phyloP scores from a whole-genome alignment of 2,888 invertebrate species.

The Idaea biselata region DNA sequence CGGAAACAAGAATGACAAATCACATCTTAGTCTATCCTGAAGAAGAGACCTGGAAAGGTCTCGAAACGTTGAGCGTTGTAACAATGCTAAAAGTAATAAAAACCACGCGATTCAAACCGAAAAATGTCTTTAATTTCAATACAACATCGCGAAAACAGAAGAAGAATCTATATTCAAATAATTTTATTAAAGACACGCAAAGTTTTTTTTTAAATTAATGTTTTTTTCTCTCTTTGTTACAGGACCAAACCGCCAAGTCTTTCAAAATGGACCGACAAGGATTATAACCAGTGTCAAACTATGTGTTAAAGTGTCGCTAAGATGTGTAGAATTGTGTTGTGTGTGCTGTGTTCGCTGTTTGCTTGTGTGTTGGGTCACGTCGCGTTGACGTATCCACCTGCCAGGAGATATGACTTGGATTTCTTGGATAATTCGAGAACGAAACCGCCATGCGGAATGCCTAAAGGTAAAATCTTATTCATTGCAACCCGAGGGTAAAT shows the following conservation, averaged over 20 bases:
- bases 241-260: slow-evolving; percentile 2
- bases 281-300: slow-evolving; percentile 13
- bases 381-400: slow-evolving; percentile 93
- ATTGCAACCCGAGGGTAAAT: too few relatives aligned
- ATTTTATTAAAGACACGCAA: too few relatives aligned
- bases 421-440: slow-evolving; percentile 95
- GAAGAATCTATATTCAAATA: too few relatives aligned
- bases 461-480: slow-evolving; percentile 87
- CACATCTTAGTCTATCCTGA: too few relatives aligned
- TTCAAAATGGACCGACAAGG: not conserved
- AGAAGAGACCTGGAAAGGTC: too few relatives aligned
- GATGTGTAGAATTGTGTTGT: slow-evolving; percentile 39
- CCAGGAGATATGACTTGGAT: slow-evolving; percentile 93
- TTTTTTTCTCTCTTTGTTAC: slow-evolving; percentile 13
- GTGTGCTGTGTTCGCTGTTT: slow-evolving; percentile 42
- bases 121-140: too few relatives aligned
- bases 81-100: too few relatives aligned
- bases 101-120: too few relatives aligned
- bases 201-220: not conserved
- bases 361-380: slow-evolving; percentile 83
- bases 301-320: slow-evolving; percentile 16
- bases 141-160: too few relatives aligned
- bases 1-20: too few relatives aligned
- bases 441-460: slow-evolving; percentile 96
- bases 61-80: too few relatives aligned